Conservation (phyloP, 2,113 vertebrate genomes). For the Cyanoramphus novaezelandiae region DNA sequence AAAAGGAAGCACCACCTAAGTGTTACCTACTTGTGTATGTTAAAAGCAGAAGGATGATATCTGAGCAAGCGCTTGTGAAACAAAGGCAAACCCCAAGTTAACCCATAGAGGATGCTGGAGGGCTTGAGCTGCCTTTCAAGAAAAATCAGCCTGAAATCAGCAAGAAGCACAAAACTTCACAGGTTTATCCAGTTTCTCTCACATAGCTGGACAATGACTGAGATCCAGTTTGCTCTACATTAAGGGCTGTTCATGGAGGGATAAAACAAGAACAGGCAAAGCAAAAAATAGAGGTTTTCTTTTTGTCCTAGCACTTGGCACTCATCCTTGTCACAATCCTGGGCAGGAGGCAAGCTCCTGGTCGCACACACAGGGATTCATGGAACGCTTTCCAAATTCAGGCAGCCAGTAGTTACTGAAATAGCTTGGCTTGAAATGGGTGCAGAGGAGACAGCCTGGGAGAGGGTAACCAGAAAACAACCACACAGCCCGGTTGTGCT, state of each 20-base stretch:
- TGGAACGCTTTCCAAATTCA: not conserved
- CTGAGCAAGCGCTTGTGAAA: not conserved
- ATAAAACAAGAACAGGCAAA: not conserved
- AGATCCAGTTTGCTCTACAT: not conserved
- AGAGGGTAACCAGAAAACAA: not conserved
- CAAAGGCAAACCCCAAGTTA: not conserved
- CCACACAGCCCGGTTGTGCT: not conserved
- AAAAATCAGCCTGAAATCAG: not conserved
- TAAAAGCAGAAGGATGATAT: not conserved
- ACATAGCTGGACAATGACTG: not conserved
- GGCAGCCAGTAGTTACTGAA: not conserved
- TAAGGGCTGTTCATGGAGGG: not conserved
- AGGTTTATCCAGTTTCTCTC: slow-evolving; percentile 11
- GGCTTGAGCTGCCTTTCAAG: not conserved
- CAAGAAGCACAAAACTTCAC: not conserved
- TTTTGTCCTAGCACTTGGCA: not conserved
- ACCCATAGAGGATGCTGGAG: slow-evolving; percentile 21
- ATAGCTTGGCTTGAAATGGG: not conserved
- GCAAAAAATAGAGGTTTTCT: not conserved
- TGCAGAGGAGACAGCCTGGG: not conserved
- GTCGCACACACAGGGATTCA: not conserved
- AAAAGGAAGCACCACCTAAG: not conserved
- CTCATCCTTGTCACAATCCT: not conserved
- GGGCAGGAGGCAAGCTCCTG: not conserved
- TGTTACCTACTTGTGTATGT: not conserved